Conservation (phyloP, 2,888 invertebrate species). For the Alentia gelatinosa region DNA sequence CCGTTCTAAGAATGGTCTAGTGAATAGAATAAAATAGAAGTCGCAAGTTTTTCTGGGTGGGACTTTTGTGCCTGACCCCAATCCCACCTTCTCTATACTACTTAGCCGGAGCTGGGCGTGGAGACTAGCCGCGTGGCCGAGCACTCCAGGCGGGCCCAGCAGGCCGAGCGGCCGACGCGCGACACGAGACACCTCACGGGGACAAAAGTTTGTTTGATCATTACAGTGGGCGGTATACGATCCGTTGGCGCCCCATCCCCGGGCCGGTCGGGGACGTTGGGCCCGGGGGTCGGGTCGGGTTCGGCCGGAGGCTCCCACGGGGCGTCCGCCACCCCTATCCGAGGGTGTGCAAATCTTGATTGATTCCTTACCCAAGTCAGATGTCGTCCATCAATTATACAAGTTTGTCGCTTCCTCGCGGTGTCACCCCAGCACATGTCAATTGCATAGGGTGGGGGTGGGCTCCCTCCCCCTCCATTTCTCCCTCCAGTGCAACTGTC, state of each 20-base stretch:
- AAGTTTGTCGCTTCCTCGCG: conserved; percentile 38
- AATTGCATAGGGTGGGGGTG: background rate
- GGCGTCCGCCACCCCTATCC: background rate
- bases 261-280: background rate
- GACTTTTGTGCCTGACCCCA: background rate
- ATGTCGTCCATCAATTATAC: conserved; percentile 49
- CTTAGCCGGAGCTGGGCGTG: background rate
- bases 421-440: conserved; percentile 47
- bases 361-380: conserved; percentile 51
- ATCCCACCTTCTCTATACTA: background rate
- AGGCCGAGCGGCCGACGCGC: background rate
- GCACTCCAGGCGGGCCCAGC: background rate
- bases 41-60: background rate
- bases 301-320: background rate
- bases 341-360: conserved; percentile 38
- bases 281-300: conserved; percentile 33
- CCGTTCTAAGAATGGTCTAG: background rate
- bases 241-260: background rate
- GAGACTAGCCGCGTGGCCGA: background rate
- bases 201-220: conserved; percentile 22
- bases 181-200: background rate
- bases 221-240: conserved; percentile 16
- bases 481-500: background rate
- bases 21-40: background rate
- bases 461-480: background rate